Conservation (phyloP, 2,113 vertebrate species). For the Ifrita kowaldi region DNA sequence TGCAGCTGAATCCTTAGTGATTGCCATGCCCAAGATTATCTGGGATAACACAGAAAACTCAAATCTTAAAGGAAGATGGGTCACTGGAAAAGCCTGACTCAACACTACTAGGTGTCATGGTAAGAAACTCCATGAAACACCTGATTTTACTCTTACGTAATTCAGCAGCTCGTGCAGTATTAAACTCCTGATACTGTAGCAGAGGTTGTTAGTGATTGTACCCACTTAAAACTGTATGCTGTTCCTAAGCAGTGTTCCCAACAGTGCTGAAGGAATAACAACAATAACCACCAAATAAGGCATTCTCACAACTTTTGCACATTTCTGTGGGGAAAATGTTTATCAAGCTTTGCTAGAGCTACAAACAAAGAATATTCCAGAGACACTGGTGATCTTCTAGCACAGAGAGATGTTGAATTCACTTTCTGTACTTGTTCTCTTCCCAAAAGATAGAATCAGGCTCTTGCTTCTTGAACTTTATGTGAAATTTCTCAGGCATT, state of each 20-base stretch:
- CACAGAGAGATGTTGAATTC: not conserved
- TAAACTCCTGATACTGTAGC: not conserved
- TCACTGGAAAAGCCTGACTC: not conserved
- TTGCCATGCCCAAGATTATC: not conserved
- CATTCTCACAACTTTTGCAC: not conserved
- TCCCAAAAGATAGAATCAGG: not conserved
- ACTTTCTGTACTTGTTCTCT: not conserved
- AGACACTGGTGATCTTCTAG: not conserved
- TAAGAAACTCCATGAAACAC: not conserved
- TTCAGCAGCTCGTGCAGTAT: not conserved
- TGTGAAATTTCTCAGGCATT: not conserved
- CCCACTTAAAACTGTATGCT: not conserved
- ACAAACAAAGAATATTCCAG: not conserved
- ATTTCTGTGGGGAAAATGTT: not conserved
- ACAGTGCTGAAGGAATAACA: not conserved
- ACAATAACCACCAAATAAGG: not conserved
- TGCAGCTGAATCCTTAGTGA: not conserved
- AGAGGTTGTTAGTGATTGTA: not conserved
- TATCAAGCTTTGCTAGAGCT: not conserved
- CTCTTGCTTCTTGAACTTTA: not conserved
- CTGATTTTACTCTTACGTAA: not conserved
- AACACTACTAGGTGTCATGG: not conserved
- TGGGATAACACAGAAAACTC: not conserved
- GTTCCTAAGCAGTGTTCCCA: not conserved
- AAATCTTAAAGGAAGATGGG: not conserved